These are phyloP conservation scores for Chionoecetes opilio DNA, from an alignment of 1,140 invertebrate species.

Conservation along the genomic window DNA sequence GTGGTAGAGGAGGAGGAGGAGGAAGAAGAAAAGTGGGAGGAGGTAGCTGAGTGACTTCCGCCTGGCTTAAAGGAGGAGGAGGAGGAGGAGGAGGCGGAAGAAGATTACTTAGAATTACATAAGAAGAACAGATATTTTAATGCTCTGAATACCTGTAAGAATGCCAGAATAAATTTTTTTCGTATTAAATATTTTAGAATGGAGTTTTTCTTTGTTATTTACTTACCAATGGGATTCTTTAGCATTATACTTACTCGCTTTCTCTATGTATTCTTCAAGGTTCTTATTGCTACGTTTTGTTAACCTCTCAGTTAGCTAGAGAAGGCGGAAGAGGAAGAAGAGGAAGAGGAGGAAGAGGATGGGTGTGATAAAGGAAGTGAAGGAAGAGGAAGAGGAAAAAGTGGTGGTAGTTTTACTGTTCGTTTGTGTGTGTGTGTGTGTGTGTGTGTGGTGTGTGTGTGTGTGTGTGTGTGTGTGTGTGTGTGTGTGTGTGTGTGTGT, in stretches of 20 bases:
- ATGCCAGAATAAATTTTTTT: too few relatives aligned
- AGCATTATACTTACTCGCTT: too few relatives aligned
- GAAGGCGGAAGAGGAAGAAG: neutral
- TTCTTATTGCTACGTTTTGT: too few relatives aligned
- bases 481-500: slow-evolving; percentile 53
- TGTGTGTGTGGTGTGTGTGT: slow-evolving; percentile 56
- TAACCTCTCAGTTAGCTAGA: too few relatives aligned
- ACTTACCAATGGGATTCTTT: too few relatives aligned
- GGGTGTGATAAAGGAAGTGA: neutral
- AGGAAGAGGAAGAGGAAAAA: neutral
- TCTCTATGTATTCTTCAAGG: too few relatives aligned
- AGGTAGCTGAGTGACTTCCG: neutral
- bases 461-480: slow-evolving; percentile 43
- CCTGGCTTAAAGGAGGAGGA: neutral
- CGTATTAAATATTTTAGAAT: too few relatives aligned
- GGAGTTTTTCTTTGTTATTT: too few relatives aligned
- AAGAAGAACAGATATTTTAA: too few relatives aligned
- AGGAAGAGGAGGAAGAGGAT: neutral
- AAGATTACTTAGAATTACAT: too few relatives aligned
- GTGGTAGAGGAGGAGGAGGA: neutral
- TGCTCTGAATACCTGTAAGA: too few relatives aligned
- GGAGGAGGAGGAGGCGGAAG: too few relatives aligned
- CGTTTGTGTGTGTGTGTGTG: neutral
- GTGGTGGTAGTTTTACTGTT: neutral
- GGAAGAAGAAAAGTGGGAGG: neutral